Percentiles rank a stretch among this genome's conserved stretches.
Evolutionary conservation across 2,888 invertebrate genomes (phyloP).

Genomic region (Amitus sp.): DNA sequence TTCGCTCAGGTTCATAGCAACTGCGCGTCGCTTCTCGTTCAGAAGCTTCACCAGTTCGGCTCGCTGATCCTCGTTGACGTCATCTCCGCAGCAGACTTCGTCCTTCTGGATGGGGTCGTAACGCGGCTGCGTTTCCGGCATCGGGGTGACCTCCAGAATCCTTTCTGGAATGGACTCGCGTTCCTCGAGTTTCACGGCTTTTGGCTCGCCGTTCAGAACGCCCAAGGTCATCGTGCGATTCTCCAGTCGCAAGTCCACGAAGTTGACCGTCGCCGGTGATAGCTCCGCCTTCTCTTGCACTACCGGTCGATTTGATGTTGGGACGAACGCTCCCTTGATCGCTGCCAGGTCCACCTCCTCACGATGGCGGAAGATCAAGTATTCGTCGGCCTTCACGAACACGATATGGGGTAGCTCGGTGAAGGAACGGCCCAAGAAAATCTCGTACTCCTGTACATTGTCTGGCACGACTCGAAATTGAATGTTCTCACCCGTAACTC

Average conservation of each 20-base stretch:
- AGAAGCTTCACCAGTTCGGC: no score
- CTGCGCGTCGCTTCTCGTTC: no score
- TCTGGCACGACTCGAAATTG: constrained; percentile 17
- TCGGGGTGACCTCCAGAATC: no score
- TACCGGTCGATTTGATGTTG: no score
- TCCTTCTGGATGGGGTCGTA: no score
- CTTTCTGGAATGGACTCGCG: no score
- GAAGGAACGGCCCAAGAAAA: constrained; percentile 13
- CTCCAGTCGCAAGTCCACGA: neutral
- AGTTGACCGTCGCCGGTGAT: neutral
- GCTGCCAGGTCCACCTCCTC: neutral
- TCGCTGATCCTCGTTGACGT: no score
- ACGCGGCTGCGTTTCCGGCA: no score
- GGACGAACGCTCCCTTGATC: neutral
- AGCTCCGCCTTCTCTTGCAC: neutral
- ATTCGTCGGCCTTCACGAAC: constrained; percentile 14
- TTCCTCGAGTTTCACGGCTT: no score
- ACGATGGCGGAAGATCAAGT: constrained; percentile 11
- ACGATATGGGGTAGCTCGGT: constrained; percentile 17
- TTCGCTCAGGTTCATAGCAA: no score
- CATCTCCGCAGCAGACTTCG: no score
- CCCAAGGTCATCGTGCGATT: neutral
- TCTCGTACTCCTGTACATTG: constrained; percentile 4
- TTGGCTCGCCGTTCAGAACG: neutral
- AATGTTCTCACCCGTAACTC: constrained; percentile 24